Conservation (phyloP, 2,113 vertebrate genomes). For the Alouatta palliata region DNA sequence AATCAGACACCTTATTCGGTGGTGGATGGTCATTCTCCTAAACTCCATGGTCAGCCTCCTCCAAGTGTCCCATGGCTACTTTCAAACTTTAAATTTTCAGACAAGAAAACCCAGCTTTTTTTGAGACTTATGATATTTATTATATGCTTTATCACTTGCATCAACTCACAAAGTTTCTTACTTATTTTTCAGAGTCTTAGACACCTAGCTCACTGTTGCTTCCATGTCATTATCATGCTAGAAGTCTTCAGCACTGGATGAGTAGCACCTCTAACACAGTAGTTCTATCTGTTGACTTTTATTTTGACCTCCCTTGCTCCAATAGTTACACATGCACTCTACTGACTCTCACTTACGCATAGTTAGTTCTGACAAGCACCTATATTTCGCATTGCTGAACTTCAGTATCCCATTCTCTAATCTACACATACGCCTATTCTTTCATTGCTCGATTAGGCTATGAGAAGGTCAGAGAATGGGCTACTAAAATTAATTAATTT, state of each 20-base stretch:
- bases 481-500: too few relatives aligned
- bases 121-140: background rate
- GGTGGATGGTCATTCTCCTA: background rate
- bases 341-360: background rate
- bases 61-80: background rate
- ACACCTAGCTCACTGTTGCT: background rate
- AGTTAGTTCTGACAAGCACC: background rate
- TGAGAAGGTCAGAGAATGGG: too few relatives aligned
- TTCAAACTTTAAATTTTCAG: background rate
- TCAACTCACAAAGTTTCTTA: background rate
- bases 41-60: background rate
- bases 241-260: background rate
- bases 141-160: background rate
- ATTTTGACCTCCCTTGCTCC: background rate
- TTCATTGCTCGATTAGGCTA: background rate
- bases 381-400: background rate
- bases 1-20: too few relatives aligned
- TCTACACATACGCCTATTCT: background rate
- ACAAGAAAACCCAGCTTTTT: background rate
- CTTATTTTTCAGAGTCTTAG: background rate
- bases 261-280: background rate
- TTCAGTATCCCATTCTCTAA: background rate
- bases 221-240: background rate
- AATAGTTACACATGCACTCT: background rate
- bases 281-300: background rate